phyloP scores from a whole-genome alignment of 2,113 vertebrate genomes.

The Cinclus mexicanus region DNA sequence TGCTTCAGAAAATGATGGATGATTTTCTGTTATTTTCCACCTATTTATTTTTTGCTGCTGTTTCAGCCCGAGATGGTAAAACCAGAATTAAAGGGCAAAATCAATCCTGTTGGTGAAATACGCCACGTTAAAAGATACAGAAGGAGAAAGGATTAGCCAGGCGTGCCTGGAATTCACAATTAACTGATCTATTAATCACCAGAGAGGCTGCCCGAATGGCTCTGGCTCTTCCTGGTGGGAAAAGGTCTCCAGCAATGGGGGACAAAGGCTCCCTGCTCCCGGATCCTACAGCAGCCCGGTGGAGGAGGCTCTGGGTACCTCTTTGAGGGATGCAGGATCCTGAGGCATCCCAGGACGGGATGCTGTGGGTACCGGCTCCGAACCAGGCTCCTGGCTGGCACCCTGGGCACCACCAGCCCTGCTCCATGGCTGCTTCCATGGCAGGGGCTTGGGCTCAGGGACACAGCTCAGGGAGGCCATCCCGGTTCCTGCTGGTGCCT shows the following conservation, averaged over 20 bases:
- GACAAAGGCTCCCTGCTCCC: not conserved
- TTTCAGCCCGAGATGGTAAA: constrained; percentile 2
- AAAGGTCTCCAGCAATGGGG: not conserved
- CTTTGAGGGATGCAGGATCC: not conserved
- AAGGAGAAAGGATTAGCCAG: constrained; percentile 8
- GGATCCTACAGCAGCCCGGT: fast-evolving
- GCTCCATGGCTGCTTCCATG: not conserved
- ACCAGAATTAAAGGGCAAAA: not conserved
- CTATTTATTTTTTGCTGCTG: not conserved
- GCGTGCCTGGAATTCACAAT: not conserved
- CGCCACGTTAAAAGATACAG: not conserved
- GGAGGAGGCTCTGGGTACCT: not conserved
- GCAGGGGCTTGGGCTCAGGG: not conserved
- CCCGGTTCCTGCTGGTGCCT: not conserved
- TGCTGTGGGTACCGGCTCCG: not conserved
- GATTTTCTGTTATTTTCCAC: not conserved
- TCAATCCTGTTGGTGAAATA: not conserved
- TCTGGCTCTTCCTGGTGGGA: not conserved
- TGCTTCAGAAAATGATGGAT: not conserved
- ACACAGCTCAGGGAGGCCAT: not conserved
- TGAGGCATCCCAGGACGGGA: fast-evolving
- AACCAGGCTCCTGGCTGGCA: not conserved
- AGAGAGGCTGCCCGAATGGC: not conserved
- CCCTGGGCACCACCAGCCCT: not conserved
- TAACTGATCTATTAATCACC: not conserved